phyloP scores from a whole-genome alignment of 2,797 vertebrate species.

The Leptatherina wallacei region DNA sequence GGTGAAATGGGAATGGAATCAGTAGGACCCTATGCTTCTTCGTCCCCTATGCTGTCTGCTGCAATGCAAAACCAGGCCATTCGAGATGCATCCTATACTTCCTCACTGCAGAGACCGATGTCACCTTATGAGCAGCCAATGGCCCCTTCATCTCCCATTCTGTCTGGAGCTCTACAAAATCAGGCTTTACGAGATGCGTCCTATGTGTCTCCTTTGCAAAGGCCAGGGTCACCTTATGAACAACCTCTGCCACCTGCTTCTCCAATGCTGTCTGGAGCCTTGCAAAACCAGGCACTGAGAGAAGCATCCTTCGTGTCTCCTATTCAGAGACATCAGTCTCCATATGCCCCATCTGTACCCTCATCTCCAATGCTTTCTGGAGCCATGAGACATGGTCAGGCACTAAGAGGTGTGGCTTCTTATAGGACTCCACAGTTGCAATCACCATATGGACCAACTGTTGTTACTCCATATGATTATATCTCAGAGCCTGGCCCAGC shows the following conservation, averaged over 20 bases:
- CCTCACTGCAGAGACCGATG: conserved; percentile 54
- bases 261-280: conserved; percentile 67
- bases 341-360: conserved; percentile 66
- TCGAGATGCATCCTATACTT: conserved; percentile 51
- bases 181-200: conserved; percentile 59
- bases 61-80: conserved; percentile 70
- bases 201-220: conserved; percentile 63
- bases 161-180: conserved; percentile 68
- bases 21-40: conserved; percentile 40
- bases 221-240: conserved; percentile 56
- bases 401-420: conserved; percentile 69
- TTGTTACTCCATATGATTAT: conserved; percentile 78
- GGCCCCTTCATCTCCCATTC: conserved; percentile 56
- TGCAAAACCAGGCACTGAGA: conserved; percentile 73
- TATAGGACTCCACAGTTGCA: conserved; percentile 65
- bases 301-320: conserved; percentile 69
- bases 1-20: conserved; percentile 51
- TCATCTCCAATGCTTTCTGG: conserved; percentile 77
- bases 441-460: conserved; percentile 75
- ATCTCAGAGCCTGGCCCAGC: conserved; percentile 77
- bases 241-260: conserved; percentile 59
- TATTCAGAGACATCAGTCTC: conserved; percentile 67
- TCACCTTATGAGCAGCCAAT: conserved; percentile 55
- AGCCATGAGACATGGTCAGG: conserved; percentile 74
- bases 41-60: conserved; percentile 59